Conservation (phyloP, 2,888 invertebrate genomes). For the Alitta virens region DNA sequence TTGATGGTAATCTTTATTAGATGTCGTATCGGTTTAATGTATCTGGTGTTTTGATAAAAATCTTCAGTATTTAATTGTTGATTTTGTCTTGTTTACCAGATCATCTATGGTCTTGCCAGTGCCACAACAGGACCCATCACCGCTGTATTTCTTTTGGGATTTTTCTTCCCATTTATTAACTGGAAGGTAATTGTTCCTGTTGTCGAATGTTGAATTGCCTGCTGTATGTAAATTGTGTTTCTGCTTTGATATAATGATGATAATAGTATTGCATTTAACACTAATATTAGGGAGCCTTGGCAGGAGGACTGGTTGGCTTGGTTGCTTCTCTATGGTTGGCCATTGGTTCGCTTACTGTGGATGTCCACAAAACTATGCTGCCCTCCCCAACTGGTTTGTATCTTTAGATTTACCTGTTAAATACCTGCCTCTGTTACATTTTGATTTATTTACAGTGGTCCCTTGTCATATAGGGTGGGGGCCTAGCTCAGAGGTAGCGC, state of each 20-base stretch:
- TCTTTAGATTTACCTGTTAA: neutral
- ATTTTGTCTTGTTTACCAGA: too few species aligned
- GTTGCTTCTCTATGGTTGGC: conserved; percentile 2
- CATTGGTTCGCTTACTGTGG: conserved; percentile 2
- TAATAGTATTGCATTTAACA: too few species aligned
- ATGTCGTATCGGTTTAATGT: too few species aligned
- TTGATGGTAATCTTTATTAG: too few species aligned
- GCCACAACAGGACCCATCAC: conserved; percentile 5
- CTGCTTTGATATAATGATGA: too few species aligned
- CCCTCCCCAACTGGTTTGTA: conserved; percentile 3
- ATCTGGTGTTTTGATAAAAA: too few species aligned
- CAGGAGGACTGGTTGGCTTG: conserved; percentile 3
- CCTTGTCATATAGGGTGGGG: too few species aligned
- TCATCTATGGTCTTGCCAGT: neutral
- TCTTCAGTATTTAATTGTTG: too few species aligned
- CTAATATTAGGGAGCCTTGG: neutral
- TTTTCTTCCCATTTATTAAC: conserved; percentile 8
- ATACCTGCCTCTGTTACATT: neutral
- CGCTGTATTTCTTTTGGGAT: conserved; percentile 7
- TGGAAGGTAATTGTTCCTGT: conserved; percentile 6
- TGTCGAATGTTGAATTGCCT: too few species aligned
- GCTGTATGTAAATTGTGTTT: too few species aligned
- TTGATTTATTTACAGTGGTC: neutral
- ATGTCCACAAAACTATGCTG: neutral
- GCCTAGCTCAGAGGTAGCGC: too few species aligned